Evolutionary conservation across 2,888 invertebrate species (phyloP), one percentile per base, ranked within the genome.

Genomic region (Athalia rosae): DNA sequence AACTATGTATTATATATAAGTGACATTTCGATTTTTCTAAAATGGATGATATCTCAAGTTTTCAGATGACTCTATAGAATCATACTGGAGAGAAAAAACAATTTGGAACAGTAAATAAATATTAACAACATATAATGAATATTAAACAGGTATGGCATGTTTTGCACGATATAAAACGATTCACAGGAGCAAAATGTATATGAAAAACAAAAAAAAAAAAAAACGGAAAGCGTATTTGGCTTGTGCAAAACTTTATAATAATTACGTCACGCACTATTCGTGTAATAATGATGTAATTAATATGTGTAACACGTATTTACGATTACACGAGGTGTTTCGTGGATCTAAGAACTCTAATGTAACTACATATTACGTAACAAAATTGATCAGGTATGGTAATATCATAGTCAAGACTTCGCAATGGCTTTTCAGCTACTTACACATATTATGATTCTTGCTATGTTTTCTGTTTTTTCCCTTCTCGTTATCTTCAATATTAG

Each of bases 361-460:
- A 28, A 28, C 28, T 28, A 28, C 28, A 28, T 28, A 28, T 28
- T 9, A 50, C 13, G 13, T 62, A 67, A 67, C 41, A 67, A 41
- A 67, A 67, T 15, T 67, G 9, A n/a, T 67, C 67, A 67, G 67
- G 67, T 67, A 67, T 67, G 53, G 13, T 47, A 64, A 64, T 64
- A 47, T 64, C n/a, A 47, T 47, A 50, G 15, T 59, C 15, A 3
- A 13, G 13, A 59, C 59, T 11, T 59, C n/a, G 7, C 11, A 13
- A 28, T 67, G 28, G 6, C 8, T 67, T 67, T 50, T 67, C 45
- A 67, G 11, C 50, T 53, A 50, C 67, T 50, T 67, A 53, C 41
- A n/a, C n/a, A 61, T 13, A 5, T 59, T 61, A 61, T 13, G 61
- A 13, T 5, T 61, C 15, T 61, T 15, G 11, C 28, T 28, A 2